Conservation (phyloP, 2,888 invertebrate genomes). For the Cryptocheilus praepositus region DNA sequence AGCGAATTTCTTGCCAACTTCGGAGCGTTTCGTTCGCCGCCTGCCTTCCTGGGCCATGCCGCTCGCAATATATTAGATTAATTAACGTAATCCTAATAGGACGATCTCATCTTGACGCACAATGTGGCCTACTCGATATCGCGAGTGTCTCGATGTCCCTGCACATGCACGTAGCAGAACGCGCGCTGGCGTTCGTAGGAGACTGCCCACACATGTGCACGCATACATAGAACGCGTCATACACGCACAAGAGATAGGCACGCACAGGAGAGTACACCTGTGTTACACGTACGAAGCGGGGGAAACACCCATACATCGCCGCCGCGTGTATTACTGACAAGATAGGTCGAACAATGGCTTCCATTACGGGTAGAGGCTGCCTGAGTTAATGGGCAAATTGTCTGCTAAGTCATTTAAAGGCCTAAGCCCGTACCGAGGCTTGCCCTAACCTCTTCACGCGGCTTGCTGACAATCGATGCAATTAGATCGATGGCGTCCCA, state of each 20-base stretch:
- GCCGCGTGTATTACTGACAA: conserved; percentile 63
- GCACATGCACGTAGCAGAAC: conserved; percentile 42
- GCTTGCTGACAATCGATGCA: conserved; percentile 57
- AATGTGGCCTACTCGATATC: conserved; percentile 67
- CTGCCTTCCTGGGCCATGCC: background rate
- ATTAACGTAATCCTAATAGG: conserved; percentile 71
- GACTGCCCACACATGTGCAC: conserved; percentile 21
- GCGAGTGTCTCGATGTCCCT: conserved; percentile 57
- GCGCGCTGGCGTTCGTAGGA: background rate
- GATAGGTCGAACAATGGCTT: conserved; percentile 72
- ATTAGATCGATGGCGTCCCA: conserved; percentile 49
- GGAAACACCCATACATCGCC: conserved; percentile 29
- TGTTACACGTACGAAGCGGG: conserved; percentile 25
- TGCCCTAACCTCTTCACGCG: conserved; percentile 50
- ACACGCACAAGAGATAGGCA: conserved; percentile 43
- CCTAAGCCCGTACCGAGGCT: conserved; percentile 59
- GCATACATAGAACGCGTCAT: conserved; percentile 45
- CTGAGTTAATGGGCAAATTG: conserved; percentile 71
- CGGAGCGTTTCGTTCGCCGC: too few species aligned
- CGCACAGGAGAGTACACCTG: conserved; percentile 39
- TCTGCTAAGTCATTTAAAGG: conserved; percentile 70
- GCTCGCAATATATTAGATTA: conserved; percentile 63
- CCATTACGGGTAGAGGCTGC: conserved; percentile 68
- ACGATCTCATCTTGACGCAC: conserved; percentile 70
- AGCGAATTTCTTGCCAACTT: too few species aligned